These are phyloP conservation scores for Paedocypris micromegethes DNA, from an alignment of 2,797 vertebrate species.

Conservation along the genomic window DNA sequence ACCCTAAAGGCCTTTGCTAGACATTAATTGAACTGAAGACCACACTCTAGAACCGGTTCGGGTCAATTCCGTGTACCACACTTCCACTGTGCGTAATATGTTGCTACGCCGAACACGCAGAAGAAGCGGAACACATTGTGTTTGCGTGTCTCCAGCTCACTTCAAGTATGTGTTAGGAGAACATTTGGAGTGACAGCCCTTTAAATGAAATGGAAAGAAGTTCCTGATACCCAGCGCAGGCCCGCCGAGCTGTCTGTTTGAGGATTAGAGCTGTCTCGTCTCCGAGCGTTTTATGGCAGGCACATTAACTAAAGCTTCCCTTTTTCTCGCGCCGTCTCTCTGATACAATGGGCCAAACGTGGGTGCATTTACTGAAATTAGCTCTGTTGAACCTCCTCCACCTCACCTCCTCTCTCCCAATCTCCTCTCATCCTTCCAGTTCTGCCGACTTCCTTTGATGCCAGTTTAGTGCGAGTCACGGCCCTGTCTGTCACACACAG, in stretches of 20 bases:
- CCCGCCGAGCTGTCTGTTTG: conserved; percentile 20
- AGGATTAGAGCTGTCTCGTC: conserved; percentile 34
- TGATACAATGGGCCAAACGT: conserved; percentile 49
- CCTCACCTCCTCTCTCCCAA: not conserved
- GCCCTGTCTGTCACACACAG: conserved; percentile 33
- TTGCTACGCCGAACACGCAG: no score
- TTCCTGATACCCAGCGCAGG: conserved; percentile 11
- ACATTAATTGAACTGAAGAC: no score
- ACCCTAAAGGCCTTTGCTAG: no score
- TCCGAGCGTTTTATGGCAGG: conserved; percentile 16
- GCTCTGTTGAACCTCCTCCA: conserved; percentile 47
- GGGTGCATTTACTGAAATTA: conserved; percentile 53
- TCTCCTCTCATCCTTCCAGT: conserved; percentile 12
- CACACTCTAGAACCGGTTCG: no score
- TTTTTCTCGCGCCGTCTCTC: conserved; percentile 7
- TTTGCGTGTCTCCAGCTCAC: not conserved
- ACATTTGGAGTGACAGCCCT: conserved; percentile 26
- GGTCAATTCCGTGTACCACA: no score
- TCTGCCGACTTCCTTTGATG: conserved; percentile 36
- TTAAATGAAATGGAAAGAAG: conserved; percentile 33
- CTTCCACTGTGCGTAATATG: no score
- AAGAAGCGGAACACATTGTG: not conserved
- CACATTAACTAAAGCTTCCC: conserved; percentile 33
- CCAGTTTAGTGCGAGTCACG: conserved; percentile 24
- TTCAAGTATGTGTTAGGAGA: conserved; percentile 1